These are phyloP conservation scores for Pristionchus pacificus DNA, from an alignment of 1,140 invertebrate genomes.

Conservation along the genomic window DNA sequence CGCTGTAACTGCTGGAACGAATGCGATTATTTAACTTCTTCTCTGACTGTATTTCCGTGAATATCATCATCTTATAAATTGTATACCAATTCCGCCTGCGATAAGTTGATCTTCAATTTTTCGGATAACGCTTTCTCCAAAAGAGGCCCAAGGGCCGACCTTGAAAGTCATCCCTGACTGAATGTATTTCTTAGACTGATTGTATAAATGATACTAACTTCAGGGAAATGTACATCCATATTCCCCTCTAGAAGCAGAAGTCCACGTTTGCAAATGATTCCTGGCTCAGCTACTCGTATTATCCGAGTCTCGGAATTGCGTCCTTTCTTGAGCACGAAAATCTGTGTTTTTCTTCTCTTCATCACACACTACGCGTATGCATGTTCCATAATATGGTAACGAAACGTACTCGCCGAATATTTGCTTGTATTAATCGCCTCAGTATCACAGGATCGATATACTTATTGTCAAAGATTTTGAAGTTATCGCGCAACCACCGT, in stretches of 20 bases:
- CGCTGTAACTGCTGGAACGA: neutral
- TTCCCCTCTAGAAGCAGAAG: conserved; percentile 45
- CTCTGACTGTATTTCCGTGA: neutral
- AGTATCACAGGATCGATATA: conserved; percentile 35
- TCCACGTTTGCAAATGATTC: conserved; percentile 38
- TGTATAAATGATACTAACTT: conserved; percentile 27
- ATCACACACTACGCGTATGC: neutral
- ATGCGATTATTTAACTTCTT: neutral
- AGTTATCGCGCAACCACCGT: conserved; percentile 43
- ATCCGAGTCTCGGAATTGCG: conserved; percentile 1
- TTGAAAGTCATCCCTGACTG: conserved; percentile 43
- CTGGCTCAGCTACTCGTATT: conserved; percentile 37
- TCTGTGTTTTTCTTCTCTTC: conserved; percentile 16
- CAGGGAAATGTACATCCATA: conserved; percentile 40
- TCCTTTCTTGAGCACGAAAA: conserved; percentile 10
- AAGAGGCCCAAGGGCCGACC: conserved; percentile 49
- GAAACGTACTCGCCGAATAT: conserved; percentile 8
- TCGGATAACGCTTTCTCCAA: conserved; percentile 40
- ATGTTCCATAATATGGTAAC: neutral
- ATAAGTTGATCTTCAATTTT: conserved; percentile 26
- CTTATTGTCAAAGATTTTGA: conserved; percentile 35
- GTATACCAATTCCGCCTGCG: neutral
- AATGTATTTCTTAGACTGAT: conserved; percentile 4
- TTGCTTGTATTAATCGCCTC: conserved; percentile 10
- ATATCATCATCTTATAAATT: neutral